phyloP scores from a whole-genome alignment of 2,113 vertebrate genomes.

The Boleophthalmus pectinirostris region DNA sequence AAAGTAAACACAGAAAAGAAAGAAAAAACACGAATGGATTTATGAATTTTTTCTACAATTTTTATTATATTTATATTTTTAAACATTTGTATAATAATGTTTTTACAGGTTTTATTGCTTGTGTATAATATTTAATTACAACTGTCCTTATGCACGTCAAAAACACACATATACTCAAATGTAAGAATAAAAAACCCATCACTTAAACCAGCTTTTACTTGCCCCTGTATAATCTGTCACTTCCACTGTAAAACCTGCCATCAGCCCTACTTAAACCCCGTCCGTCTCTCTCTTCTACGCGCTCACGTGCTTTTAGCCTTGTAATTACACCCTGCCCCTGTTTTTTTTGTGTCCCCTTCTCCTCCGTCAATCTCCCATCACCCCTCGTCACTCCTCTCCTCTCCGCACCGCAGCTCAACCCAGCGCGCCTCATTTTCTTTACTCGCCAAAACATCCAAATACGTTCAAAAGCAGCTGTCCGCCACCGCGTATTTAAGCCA shows the following conservation, averaged over 20 bases:
- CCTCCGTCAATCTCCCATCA: constrained; percentile 33
- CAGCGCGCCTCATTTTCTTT: constrained; percentile 68
- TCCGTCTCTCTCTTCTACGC: constrained; percentile 4
- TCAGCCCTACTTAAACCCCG: not conserved
- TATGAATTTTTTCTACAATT: too few relatives aligned
- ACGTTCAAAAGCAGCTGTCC: constrained; percentile 63
- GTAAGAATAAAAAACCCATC: not conserved
- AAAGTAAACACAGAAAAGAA: too few relatives aligned
- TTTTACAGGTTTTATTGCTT: not conserved
- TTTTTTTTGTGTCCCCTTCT: not conserved
- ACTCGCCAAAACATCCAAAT: constrained; percentile 59
- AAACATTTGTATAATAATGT: too few relatives aligned
- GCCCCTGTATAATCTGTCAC: not conserved
- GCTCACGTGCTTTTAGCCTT: constrained; percentile 24
- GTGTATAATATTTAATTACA: not conserved
- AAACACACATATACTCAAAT: not conserved
- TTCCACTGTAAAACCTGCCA: not conserved
- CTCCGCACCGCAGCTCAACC: constrained; percentile 54
- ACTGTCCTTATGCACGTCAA: not conserved
- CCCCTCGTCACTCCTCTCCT: constrained; percentile 30
- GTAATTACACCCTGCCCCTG: constrained; percentile 42
- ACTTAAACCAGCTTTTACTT: not conserved
- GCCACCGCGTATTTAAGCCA: constrained; percentile 60
- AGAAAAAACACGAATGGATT: too few relatives aligned
- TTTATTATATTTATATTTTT: too few relatives aligned